Evolutionary conservation across 1,140 invertebrate species (phyloP).

Genomic region (Chironomus striatipennis): DNA sequence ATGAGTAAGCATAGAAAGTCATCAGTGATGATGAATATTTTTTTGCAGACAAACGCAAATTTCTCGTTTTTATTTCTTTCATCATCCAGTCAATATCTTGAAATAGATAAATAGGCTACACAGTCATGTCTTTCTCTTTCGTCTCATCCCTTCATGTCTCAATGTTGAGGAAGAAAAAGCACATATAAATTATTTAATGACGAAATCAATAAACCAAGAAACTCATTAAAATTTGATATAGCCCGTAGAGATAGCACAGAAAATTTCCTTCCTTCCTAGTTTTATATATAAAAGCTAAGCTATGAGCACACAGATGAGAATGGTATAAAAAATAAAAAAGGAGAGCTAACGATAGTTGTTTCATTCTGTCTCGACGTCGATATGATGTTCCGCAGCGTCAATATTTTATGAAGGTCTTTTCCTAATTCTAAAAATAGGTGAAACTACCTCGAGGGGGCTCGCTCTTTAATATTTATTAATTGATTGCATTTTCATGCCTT

Average conservation of each 20-base stretch:
- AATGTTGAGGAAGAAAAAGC: not conserved
- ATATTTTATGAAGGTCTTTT: constrained; percentile 14
- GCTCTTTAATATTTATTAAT: constrained; percentile 1
- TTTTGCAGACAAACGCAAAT: not conserved
- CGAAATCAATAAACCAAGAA: constrained; percentile 22
- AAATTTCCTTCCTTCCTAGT: too few species aligned
- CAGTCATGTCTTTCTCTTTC: not conserved
- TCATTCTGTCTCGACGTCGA: not conserved
- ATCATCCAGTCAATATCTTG: not conserved
- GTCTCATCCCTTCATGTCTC: too few species aligned
- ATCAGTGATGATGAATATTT: not conserved
- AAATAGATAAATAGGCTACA: not conserved
- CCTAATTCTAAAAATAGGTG: constrained; percentile 13
- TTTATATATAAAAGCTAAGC: too few species aligned
- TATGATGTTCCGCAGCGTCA: not conserved
- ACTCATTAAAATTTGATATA: constrained; percentile 17
- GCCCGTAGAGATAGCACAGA: not conserved
- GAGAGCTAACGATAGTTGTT: not conserved
- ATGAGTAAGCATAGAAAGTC: not conserved
- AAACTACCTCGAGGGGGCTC: not conserved
- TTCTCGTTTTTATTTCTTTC: not conserved
- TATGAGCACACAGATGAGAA: too few species aligned
- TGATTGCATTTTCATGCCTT: not conserved
- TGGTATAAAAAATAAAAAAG: not conserved
- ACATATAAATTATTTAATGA: constrained; percentile 20